Percentiles rank a stretch among this genome's conserved stretches.
phyloP scores from a whole-genome alignment of 2,113 vertebrate genomes.

The Rhea pennata region DNA sequence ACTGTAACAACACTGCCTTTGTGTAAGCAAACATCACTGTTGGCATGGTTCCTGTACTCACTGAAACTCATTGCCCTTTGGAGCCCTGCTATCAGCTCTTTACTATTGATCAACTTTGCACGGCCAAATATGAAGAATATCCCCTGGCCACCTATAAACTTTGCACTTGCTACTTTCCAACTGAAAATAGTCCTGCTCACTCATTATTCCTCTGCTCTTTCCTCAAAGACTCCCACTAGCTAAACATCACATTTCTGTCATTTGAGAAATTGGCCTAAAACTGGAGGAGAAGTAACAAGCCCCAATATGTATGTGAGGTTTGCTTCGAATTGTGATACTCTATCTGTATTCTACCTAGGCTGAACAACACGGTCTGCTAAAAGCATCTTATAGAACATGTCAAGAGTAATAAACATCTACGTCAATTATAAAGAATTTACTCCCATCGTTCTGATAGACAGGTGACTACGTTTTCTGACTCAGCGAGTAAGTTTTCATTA shows the following conservation, averaged over 20 bases:
- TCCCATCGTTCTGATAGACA: not conserved
- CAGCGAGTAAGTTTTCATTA: not conserved
- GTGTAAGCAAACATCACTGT: not conserved
- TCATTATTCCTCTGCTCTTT: not conserved
- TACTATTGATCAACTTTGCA: not conserved
- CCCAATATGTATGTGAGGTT: not conserved
- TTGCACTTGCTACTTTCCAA: not conserved
- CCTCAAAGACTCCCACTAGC: not conserved
- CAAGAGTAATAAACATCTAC: not conserved
- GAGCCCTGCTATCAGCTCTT: not conserved
- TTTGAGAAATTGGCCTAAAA: not conserved
- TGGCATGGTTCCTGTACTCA: not conserved
- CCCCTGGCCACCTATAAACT: not conserved
- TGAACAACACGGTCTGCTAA: not conserved
- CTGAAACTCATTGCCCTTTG: not conserved
- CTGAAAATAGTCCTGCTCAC: accelerated
- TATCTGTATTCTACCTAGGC: not conserved
- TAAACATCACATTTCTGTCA: not conserved
- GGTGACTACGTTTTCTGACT: not conserved
- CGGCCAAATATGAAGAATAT: not conserved
- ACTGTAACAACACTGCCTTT: not conserved
- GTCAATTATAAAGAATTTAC: not conserved
- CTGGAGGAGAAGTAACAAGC: not conserved
- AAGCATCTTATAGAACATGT: not conserved
- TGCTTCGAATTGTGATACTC: not conserved